phyloP scores from a whole-genome alignment of 2,797 vertebrate genomes.

The Sternarchorhynchus goeldii region DNA sequence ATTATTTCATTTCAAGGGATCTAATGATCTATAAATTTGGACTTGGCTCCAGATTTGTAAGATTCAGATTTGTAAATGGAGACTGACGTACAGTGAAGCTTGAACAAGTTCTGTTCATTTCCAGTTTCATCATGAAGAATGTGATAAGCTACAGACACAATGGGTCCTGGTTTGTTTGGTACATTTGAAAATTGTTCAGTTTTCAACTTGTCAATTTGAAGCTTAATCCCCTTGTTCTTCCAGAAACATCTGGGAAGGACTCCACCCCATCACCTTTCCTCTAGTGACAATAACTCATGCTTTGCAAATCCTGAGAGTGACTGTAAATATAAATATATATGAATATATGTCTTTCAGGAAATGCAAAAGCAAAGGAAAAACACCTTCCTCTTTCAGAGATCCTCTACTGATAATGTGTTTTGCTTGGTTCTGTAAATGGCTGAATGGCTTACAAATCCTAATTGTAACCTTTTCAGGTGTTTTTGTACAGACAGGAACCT shows the following conservation, averaged over 20 bases:
- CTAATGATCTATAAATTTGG: no score
- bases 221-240: neutral
- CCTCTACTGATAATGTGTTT: conserved; percentile 84
- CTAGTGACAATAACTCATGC: conserved; percentile 49
- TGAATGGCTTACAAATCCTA: conserved; percentile 89
- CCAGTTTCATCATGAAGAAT: no score
- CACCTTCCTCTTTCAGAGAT: conserved; percentile 71
- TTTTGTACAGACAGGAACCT: conserved; percentile 99
- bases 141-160: no score
- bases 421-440: conserved; percentile 92
- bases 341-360: conserved; percentile 82
- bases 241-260: neutral
- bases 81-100: no score
- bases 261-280: neutral
- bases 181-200: no score
- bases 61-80: no score
- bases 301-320: conserved; percentile 70
- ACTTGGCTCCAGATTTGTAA: no score
- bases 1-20: no score
- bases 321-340: conserved; percentile 55
- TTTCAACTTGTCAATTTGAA: neutral
- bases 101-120: no score
- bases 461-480: conserved; percentile 98
- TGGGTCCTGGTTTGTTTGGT: no score
- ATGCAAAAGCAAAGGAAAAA: conserved; percentile 76